A percentile compares a stretch with the other conserved stretches of the same genome.
Evolutionary conservation across 2,113 vertebrate genomes (phyloP).

Genomic region (Oxyura jamaicensis): DNA sequence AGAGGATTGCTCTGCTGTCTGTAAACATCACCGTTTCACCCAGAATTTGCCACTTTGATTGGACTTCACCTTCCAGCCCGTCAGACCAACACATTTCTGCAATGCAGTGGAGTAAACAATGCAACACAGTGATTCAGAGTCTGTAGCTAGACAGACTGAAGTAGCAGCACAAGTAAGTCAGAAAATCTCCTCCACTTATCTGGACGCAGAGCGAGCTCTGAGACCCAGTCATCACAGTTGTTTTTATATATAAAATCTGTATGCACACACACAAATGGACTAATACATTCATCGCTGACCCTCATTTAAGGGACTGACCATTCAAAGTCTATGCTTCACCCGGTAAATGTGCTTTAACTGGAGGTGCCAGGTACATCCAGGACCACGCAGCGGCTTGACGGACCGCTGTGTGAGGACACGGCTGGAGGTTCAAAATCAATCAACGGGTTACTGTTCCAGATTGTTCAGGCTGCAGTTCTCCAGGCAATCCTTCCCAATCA

Average conservation of each 20-base stretch:
- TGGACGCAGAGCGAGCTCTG: constrained; percentile 16
- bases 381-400: not conserved
- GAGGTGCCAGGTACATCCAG: not conserved
- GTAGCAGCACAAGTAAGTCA: constrained; percentile 54
- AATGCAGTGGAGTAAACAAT: constrained; percentile 44
- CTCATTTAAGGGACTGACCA: not conserved
- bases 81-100: constrained; percentile 35
- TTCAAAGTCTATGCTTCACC: not conserved
- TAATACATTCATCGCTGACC: constrained; percentile 45
- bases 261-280: constrained; percentile 8
- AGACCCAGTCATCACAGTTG: constrained; percentile 59
- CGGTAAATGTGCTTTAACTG: constrained; percentile 18
- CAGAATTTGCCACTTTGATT: not conserved
- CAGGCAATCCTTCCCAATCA: constrained; percentile 36
- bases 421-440: constrained; percentile 28
- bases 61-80: constrained; percentile 10
- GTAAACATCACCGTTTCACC: constrained; percentile 31
- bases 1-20: not conserved
- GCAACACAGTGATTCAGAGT: constrained; percentile 47
- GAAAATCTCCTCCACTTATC: constrained; percentile 49
- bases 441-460: constrained; percentile 28
- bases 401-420: not conserved
- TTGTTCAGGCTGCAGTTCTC: constrained; percentile 30
- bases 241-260: constrained; percentile 30
- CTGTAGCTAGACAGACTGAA: constrained; percentile 55